A percentile compares a stretch with the other conserved stretches of the same genome.
phyloP scores from a whole-genome alignment of 2,888 invertebrate species.

The Clistopyga incitator region DNA sequence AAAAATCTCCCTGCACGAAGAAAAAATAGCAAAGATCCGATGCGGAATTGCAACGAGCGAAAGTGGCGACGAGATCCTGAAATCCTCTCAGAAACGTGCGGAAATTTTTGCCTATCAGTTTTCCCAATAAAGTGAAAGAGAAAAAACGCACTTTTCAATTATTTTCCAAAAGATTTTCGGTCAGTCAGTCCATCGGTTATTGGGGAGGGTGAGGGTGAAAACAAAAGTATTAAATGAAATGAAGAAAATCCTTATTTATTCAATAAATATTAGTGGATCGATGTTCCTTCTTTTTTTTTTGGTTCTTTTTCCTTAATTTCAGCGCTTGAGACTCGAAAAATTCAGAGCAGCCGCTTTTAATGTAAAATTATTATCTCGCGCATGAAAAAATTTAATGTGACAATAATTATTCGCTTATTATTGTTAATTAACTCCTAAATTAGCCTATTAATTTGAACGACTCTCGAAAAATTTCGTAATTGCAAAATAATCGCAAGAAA shows the following conservation, averaged over 20 bases:
- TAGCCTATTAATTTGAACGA: too few relatives aligned
- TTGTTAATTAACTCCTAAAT: too few relatives aligned
- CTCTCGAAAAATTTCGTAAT: too few relatives aligned
- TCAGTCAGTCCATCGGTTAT: not conserved
- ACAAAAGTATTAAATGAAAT: not conserved
- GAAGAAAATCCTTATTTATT: not conserved
- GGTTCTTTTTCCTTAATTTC: not conserved
- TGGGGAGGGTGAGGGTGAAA: not conserved
- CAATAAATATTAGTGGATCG: not conserved
- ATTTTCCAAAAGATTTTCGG: not conserved
- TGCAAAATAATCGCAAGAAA: not conserved
- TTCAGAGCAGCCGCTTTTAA: not conserved
- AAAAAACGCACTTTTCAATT: too few relatives aligned
- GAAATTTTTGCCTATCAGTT: too few relatives aligned
- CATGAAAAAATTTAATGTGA: not conserved
- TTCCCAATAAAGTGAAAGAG: too few relatives aligned
- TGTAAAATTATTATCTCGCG: not conserved
- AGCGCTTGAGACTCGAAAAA: not conserved
- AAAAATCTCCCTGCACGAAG: not conserved
- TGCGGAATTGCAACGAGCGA: slow-evolving; percentile 88
- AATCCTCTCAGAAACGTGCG: slow-evolving; percentile 80
- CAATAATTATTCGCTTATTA: not conserved
- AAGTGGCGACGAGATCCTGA: slow-evolving; percentile 86
- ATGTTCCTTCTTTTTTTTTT: not conserved
- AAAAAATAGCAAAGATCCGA: slow-evolving; percentile 85